Evolutionary conservation across 1,140 invertebrate species (phyloP), one percentile per base, ranked within the genome.

Genomic region (Lethrus apterus): DNA sequence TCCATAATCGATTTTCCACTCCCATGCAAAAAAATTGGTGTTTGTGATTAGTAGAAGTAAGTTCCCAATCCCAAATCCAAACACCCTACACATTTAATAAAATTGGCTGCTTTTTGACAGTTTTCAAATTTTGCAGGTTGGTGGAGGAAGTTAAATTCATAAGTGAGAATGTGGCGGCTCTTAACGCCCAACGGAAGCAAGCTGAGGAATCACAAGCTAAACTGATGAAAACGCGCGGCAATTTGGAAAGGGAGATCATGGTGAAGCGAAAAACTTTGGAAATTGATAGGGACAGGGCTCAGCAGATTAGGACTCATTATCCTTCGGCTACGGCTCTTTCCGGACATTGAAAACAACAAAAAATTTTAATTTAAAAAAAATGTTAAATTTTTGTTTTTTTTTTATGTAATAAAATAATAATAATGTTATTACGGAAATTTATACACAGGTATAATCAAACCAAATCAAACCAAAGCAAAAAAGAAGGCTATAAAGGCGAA

Each of bases 131-230:
- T n/a, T 21, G 7, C 15, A 36, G 34, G 8, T 68, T 87, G n/a
- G 73, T 86, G 24, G 79, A 84, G 23, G 84, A 86, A 64, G 81
- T 84, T 0, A 82, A 80, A 61, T 73, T 68, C 23, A 74, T 85
- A 17, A 72, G 73, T 23, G 80, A 84, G 50, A 78, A 76, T 17
- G 74, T 80, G 0, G 75, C 79, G 0, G 72, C 76, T 5, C 63
- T 86, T 46, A 62, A 70, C 4, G 68, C 70, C 14, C 77, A 81
- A 56, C 52, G 84, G 31, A 68, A 75, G 17, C 66, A 76, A 17
- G 75, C 81, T 0, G 79, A 84, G 50, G 57, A 71, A 1, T 67
- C 73, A 1, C 75, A 81, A 48, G 60, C 66, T 0, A 70, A 74
- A 21, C 68, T 87, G 9, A 73, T 82, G 42, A 74, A 70, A 41